phyloP scores from a whole-genome alignment of 92 coral and sea anemone genomes.

The Palythoa grandiflora region DNA sequence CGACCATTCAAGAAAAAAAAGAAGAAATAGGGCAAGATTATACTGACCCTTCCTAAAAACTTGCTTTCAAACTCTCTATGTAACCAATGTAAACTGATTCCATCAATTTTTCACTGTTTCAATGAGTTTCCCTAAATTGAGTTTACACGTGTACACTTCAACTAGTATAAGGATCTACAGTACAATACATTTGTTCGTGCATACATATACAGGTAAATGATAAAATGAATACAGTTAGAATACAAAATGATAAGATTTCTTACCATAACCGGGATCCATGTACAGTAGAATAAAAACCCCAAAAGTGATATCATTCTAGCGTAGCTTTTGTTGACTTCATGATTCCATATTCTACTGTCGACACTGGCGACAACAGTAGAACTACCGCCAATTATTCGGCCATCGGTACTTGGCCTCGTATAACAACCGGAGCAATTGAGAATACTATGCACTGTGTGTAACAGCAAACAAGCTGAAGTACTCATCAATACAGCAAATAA shows the following conservation, averaged over 20 bases:
- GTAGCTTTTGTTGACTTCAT: slow-evolving; percentile 56
- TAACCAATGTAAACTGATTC: no score
- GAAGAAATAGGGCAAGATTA: no score
- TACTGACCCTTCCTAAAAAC: no score
- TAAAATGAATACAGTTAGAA: no score
- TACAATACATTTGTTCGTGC: neutral
- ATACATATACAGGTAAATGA: no score
- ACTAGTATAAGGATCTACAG: no score
- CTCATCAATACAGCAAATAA: slow-evolving; percentile 88
- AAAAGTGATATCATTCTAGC: slow-evolving; percentile 82
- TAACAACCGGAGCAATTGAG: slow-evolving; percentile 69
- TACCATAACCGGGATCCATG: slow-evolving; percentile 94
- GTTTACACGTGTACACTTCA: neutral
- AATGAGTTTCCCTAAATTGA: neutral
- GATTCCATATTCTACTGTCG: neutral
- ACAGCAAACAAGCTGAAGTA: slow-evolving; percentile 75
- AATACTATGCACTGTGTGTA: slow-evolving; percentile 82
- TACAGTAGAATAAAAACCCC: slow-evolving; percentile 70
- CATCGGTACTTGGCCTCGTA: neutral
- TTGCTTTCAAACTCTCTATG: no score
- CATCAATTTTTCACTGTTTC: no score
- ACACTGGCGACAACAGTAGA: neutral
- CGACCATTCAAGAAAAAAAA: no score
- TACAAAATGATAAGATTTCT: slow-evolving; percentile 15
- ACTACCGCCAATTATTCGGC: neutral